Conservation (phyloP, 2,888 invertebrate genomes). For the Drosophila lutescens region DNA sequence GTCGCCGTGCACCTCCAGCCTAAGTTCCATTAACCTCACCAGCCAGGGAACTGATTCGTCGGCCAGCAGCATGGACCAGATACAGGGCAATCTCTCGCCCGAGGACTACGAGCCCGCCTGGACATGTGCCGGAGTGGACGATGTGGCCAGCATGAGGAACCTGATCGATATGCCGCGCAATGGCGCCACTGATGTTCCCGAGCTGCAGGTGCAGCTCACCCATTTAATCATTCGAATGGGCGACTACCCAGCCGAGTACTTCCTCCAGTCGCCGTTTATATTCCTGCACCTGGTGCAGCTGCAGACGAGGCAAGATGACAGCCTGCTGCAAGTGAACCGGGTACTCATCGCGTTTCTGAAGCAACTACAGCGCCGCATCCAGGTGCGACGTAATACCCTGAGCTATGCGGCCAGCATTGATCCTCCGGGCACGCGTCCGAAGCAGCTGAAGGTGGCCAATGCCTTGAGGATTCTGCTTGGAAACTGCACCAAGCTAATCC, state of each 20-base stretch:
- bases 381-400: constrained; percentile 52
- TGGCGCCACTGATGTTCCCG: constrained; percentile 33
- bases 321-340: constrained; percentile 57
- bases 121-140: constrained; percentile 71
- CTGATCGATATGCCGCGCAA: constrained; percentile 65
- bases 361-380: constrained; percentile 63
- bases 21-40: background rate
- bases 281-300: constrained; percentile 72
- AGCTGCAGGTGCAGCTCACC: constrained; percentile 69
- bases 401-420: constrained; percentile 40
- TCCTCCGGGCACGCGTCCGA: background rate
- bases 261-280: constrained; percentile 82
- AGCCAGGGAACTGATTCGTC: background rate
- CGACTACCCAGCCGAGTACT: constrained; percentile 83
- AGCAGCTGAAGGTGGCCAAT: constrained; percentile 60
- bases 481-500: constrained; percentile 55
- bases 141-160: constrained; percentile 75
- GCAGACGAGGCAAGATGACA: constrained; percentile 44
- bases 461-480: constrained; percentile 63
- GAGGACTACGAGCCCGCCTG: constrained; percentile 79
- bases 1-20: background rate
- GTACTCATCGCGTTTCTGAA: constrained; percentile 61
- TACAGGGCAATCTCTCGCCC: constrained; percentile 1
- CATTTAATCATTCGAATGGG: constrained; percentile 75
- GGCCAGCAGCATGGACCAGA: background rate